Base-by-base conservation (phyloP, 2,797 vertebrate species). In the Platalea minor region DNA sequence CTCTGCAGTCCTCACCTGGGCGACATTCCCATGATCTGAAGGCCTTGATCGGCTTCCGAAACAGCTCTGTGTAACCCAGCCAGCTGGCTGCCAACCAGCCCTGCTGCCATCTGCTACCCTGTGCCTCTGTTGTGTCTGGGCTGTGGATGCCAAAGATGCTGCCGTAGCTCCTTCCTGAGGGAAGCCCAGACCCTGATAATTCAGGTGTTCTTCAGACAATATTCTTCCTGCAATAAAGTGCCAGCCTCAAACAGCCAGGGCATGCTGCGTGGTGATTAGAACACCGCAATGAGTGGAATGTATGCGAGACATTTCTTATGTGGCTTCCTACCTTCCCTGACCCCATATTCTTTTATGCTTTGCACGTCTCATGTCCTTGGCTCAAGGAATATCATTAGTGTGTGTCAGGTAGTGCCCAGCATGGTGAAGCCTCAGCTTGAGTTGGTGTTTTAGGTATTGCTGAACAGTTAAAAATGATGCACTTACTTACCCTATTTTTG, bases 51-150 rank as follows among this genome's bases (percentile, higher is more conserved):
- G 85, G 93, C 94, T 91, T 96, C 92, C 88, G 64, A 57, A 74
- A 37, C 20, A 94, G 78, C 78, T 81, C 75, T 28, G 26, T 48
- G 78, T 61, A 48, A 23, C 35, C 29, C 31, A 46, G 95, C 95
- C 95, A 95, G 84, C 88, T 97, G 95, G 95, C 95, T 95, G 88
- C 68, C 81, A 31, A 51, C 91, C 94, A 96, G 78, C 92, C 61
- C 76, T 81, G 95, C 89, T 91, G 92, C 95, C 96, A 94, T 95
- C 95, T 96, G 96, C 93, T 89, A 7, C 80, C 51, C 85, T 59
- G 72, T 0, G 50, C 68, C 46, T 87, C 93, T 92, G 85, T 37
- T 67, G 20, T 83, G 87, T 57, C 89, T 74, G 90, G 41, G 78
- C 87, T 76, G 72, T 78, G 69, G 35, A 13, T 88, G 85, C 87